Base-by-base conservation (phyloP, 2,888 invertebrate genomes). In the Trissoscelio sp. region DNA sequence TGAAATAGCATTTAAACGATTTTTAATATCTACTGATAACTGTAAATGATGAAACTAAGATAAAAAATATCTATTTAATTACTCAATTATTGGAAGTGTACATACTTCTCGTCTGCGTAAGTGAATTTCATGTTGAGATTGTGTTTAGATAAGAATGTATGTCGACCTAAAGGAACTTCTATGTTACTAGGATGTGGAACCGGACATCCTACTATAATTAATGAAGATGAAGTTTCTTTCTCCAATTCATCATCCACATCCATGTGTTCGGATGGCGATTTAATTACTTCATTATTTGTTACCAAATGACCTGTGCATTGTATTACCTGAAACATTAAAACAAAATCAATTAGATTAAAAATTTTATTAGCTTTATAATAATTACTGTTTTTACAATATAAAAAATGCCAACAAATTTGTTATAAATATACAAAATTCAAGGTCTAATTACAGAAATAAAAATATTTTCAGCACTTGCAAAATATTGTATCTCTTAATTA, bases 41-140 rank as follows among this genome's bases (percentile, higher is more conserved):
- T 39, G 34, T 44, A 46, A 46, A 28, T 66, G 39, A 75, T 58
- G 20, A 51, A 51, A 51, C n/a, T 51, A 18, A 16, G 51, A 77
- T 53, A 77, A 73, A 1, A 46, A 48, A n/a, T 20, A 14, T 22
- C 20, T 6, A 42, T 14, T 60, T 60, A 48, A 42, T 66, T 39
- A 31, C 22, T 77, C 28, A 62, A 60, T 7, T 51, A 1, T 70
- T 16, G 53, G 66, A 46, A 39, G 6, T 62, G 0, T 86, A 93
- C 95, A 94, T 91, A 98, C 98, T 96, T 96, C 85, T 98, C 97
- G 92, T 98, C 98, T 78, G 96, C 97, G 90, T 97, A 97, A 18
- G 97, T 97, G 89, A 98, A 98, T 90, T 96, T 97, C 98, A 98
- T 98, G 90, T 97, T 97, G 89, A 98, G 93, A 87, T 94, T 95